Conservation (phyloP, 2,113 vertebrate genomes). For the Atlantisia rogersi region DNA sequence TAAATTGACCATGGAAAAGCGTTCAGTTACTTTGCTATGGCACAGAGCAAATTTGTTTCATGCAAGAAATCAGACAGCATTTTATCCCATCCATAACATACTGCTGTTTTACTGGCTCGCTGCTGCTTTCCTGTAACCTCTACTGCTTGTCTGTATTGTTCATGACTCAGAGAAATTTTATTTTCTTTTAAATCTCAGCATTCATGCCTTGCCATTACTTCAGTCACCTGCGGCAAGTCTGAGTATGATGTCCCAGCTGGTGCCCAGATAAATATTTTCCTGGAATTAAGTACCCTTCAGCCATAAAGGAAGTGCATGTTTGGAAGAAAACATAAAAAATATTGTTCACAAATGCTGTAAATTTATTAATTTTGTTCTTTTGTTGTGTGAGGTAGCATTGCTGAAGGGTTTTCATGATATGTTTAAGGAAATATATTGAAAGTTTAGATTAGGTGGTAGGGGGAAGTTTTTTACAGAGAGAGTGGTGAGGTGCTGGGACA, state of each 20-base stretch:
- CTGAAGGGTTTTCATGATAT: neutral
- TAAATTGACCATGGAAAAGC: neutral
- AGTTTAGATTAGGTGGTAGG: too few species aligned
- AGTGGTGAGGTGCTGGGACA: too few species aligned
- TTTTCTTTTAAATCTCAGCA: neutral
- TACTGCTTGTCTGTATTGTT: neutral
- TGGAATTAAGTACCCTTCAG: neutral
- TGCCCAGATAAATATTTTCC: neutral
- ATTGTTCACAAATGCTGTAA: neutral
- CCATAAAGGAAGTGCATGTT: neutral
- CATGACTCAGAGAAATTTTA: neutral
- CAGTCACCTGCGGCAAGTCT: neutral
- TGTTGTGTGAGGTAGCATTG: neutral
- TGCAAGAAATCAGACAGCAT: neutral
- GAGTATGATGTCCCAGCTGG: neutral
- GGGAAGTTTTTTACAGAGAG: too few species aligned
- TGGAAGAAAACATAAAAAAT: neutral
- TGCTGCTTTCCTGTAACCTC: neutral
- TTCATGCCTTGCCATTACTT: neutral
- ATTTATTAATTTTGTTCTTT: neutral
- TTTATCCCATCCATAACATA: neutral
- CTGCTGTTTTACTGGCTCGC: neutral
- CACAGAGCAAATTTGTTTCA: neutral
- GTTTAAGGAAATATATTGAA: neutral
- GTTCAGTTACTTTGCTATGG: neutral